Base-by-base conservation (phyloP, 1,140 invertebrate species). In the Pseudomyrmex cubaensis region DNA sequence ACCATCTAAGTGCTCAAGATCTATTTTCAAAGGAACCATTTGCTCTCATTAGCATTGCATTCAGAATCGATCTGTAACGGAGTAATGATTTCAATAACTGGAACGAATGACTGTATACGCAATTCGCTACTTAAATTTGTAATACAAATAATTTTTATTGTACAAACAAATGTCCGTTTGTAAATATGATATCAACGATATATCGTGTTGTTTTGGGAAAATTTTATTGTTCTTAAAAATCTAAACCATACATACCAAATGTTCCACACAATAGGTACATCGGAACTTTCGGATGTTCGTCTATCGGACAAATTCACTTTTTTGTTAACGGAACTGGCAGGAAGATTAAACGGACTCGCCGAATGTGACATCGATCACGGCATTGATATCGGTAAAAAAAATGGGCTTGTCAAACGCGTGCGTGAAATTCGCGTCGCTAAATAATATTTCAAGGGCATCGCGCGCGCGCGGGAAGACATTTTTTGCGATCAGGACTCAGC, bases 401-500 rank as follows among this genome's bases (percentile, higher is more conserved):
- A 80, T 20, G 25, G 25, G 25, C 25, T 25, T 25, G 2, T 25
- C 25, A 25, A 25, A 25, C 25, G 25, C 25, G 2, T 25, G 25
- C 5, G 66, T 70, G 44, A 59, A 70, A 70, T 59, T 54, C 64
- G 44, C 10, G 54, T 48, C n/a, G 64, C 52, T 69, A n/a, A 78
- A 69, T 63, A 63, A 63, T 69, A 57, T 78, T 56, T 57, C 52
- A 69, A 57, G 52, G 35, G 44, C 52, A 57, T 57, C 13, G 64
- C 52, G n/a, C n/a, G 20, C 25, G 69, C 48, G 69, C 50, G 17
- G 46, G 13, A 54, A 64, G 50, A 56, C 15, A 59, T 59, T 80
- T 80, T 48, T 70, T 61, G 54, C 15, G 76, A 10, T 25, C 52
- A 44, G 76, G 54, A 59, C 66, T 80, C 54, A 80, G 76, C 76